Evolutionary conservation across 2,888 invertebrate species (phyloP), one percentile per base, ranked within the genome.

Genomic region (Aproaerema taeniolella): DNA sequence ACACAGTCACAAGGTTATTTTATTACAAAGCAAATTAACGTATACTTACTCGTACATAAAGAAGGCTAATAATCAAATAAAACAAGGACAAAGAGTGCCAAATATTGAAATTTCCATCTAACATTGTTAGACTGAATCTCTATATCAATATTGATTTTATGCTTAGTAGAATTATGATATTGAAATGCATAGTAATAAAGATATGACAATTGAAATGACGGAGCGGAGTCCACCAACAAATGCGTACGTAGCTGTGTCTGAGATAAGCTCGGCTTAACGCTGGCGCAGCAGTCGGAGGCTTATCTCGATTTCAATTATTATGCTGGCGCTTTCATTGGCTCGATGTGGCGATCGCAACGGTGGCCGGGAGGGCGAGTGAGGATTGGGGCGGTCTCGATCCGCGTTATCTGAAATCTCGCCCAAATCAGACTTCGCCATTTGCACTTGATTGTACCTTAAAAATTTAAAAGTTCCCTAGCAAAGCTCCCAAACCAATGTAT

Each of bases 251-350:
- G 67, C 68, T 62, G 58, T 64, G 67, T 69, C 64, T 65, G 57
- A 77, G 82, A 83, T 85, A 85, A 83, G 75, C 78, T 68, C 55
- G 70, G 77, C 76, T 81, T 81, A 77, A 69, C 70, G 72, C 69
- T 65, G 61, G 73, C 73, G 60, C 72, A 72, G 76, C 80, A 79
- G 69, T 71, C 71, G 75, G 74, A 71, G 82, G 74, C 76, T 82
- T 83, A 85, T 85, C 85, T 79, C 75, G 78, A 81, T 80, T 83
- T 82, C 85, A 85, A 85, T 85, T 83, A 83, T 80, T 73, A 80
- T 74, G 72, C 77, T 77, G 66, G 64, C 75, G 73, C 73, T 77
- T 79, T 72, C 82, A 81, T 81, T 81, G 77, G 81, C 64, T 66
- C 67, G 50, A 55, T 58, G 65, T 61, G 63, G 63, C 60, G 61